Conservation (phyloP, 2,113 vertebrate genomes). For the Sinocyclocheilus grahami region DNA sequence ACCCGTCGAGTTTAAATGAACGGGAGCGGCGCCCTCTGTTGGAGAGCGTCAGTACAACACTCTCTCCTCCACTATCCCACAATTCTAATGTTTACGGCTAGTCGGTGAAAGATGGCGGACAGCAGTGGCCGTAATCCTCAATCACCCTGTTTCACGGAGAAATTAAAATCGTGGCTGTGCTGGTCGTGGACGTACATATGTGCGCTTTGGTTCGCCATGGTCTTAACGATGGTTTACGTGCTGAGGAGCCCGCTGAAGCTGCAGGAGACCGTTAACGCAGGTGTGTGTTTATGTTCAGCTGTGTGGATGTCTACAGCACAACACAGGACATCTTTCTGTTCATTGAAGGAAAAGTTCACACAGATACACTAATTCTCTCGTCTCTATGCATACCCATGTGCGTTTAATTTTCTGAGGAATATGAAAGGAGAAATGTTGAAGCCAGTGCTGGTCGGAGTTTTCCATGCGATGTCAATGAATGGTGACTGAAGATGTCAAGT, state of each 20-base stretch:
- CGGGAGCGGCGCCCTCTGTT: slow-evolving; percentile 28
- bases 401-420: background rate
- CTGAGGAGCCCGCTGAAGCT: slow-evolving; percentile 90
- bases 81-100: slow-evolving; percentile 80
- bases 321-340: background rate
- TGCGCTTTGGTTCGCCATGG: slow-evolving; percentile 83
- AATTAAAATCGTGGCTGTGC: slow-evolving; percentile 76
- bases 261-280: slow-evolving; percentile 87
- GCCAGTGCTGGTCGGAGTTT: background rate
- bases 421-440: background rate
- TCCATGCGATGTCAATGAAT: background rate
- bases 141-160: slow-evolving; percentile 75
- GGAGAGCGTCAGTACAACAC: slow-evolving; percentile 42
- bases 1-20: background rate
- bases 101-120: slow-evolving; percentile 80
- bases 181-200: slow-evolving; percentile 86
- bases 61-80: slow-evolving; percentile 75
- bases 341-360: background rate
- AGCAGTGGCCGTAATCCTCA: slow-evolving; percentile 75
- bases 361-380: background rate
- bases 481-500: slow-evolving; percentile 10
- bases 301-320: background rate
- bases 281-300: slow-evolving; percentile 68
- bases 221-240: slow-evolving; percentile 85
- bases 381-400: background rate